Percentiles rank a stretch among this genome's conserved stretches.
Evolutionary conservation across 2,113 vertebrate genomes (phyloP).

Genomic region (Thamnaconus septentrionalis): DNA sequence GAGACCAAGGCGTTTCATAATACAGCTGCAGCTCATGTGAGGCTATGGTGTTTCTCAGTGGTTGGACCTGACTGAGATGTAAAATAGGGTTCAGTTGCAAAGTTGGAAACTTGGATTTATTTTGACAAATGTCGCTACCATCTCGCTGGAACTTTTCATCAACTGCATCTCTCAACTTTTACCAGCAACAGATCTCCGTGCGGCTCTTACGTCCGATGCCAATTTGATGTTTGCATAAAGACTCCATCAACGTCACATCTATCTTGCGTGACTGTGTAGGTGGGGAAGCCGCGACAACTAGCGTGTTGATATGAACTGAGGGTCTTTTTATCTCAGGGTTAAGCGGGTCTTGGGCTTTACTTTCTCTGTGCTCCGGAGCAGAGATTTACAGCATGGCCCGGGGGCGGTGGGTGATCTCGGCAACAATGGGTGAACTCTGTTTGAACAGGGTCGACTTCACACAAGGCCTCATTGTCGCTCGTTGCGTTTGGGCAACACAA

Average conservation of each 20-base stretch:
- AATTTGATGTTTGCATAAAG: constrained; percentile 32
- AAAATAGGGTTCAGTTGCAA: neutral
- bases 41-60: neutral
- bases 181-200: constrained; percentile 7
- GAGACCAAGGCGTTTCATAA: constrained; percentile 20
- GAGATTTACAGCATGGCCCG: constrained; percentile 33
- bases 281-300: constrained; percentile 17
- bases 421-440: constrained; percentile 53
- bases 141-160: neutral
- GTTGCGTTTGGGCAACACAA: constrained; percentile 42
- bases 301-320: constrained; percentile 11
- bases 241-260: constrained; percentile 19
- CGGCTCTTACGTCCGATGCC: neutral
- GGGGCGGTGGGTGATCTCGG: constrained; percentile 33
- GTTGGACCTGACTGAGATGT: neutral
- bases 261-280: neutral
- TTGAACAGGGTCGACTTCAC: constrained; percentile 33
- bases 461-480: constrained; percentile 60
- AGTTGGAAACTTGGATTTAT: too few species aligned
- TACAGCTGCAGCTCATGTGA: neutral
- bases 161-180: constrained; percentile 23
- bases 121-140: too few species aligned
- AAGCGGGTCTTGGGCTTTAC: constrained; percentile 19
- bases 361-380: constrained; percentile 34
- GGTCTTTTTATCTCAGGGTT: constrained; percentile 39